Base-by-base conservation (phyloP, 2,797 vertebrate species). In the Scyliorhinus canicula region DNA sequence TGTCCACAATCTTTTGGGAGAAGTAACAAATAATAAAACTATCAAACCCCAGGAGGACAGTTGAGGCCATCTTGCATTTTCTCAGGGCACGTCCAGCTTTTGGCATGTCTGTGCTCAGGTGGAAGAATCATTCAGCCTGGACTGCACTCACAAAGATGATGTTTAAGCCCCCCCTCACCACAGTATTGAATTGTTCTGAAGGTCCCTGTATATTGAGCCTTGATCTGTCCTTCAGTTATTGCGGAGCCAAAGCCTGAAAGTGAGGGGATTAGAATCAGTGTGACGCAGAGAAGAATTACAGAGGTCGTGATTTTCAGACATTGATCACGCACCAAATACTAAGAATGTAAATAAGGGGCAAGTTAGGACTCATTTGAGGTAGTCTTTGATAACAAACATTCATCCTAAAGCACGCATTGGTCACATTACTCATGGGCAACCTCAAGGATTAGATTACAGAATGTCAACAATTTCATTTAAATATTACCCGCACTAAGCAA, bases 381-480 rank as follows among this genome's bases (percentile, higher is more conserved):
- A 26, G 21, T 40, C 65, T 91, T 40, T 26, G 24, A 44, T 26
- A 65, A 63, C 60, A 21, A 91, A 40, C 24, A 21, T 24, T 40
- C 88, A 91, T 44, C 88, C 12, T 65, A 65, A 65, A 26, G 60
- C 28, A 88, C 4, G 12, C 28, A 86, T 57, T 55, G 52, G 6
- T 91, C 88, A 91, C 60, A 40, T 4, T 4, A 44, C n/a, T 44
- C 88, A 65, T 2, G 11, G n/a, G 63, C n/a, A 91, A 44, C 57
- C 21, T 65, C 40, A 11, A 82, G 79, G 71, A 82, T 82, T 44
- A 24, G 44, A 91, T 65, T 91, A 91, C 60, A 44, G 57, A 91
- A 63, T 44, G 21, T 65, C 88, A 65, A 65, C 88, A 91, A 91
- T 91, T 91, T 91, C 21, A 63, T 91, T 44, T 44, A 91, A 63